Percentiles rank a stretch among this genome's conserved stretches.
Evolutionary conservation across 2,113 vertebrate species (phyloP).

Genomic region (Sylvicapra grimmia): DNA sequence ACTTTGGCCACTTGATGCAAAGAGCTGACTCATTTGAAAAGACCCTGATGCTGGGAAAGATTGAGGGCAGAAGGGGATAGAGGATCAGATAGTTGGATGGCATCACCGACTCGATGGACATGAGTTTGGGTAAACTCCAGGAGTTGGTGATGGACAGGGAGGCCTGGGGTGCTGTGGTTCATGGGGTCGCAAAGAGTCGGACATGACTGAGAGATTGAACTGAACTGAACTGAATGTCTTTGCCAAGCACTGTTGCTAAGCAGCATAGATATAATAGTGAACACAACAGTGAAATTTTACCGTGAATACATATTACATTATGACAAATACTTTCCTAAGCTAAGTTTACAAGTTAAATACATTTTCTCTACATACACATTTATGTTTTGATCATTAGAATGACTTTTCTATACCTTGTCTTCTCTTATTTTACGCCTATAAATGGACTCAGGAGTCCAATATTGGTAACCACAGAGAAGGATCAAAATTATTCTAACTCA

Average conservation of each 20-base stretch:
- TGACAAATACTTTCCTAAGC: background rate
- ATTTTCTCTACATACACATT: background rate
- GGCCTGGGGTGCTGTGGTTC: background rate
- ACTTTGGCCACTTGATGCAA: too few species aligned
- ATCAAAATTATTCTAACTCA: background rate
- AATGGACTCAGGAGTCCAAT: background rate
- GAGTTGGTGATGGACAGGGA: background rate
- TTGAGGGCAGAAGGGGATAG: too few species aligned
- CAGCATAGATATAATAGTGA: background rate
- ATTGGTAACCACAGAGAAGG: background rate
- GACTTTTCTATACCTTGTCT: background rate
- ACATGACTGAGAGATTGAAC: background rate
- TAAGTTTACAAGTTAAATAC: background rate
- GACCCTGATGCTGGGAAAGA: too few species aligned
- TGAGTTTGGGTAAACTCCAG: background rate
- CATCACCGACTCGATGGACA: background rate
- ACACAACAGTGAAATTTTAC: background rate
- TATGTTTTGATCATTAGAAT: background rate
- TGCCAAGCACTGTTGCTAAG: background rate
- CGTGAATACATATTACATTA: background rate
- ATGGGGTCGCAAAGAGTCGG: background rate
- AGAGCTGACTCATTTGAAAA: too few species aligned
- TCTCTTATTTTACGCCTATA: background rate
- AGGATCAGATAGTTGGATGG: background rate
- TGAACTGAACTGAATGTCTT: background rate